Base-by-base conservation (phyloP, 2,888 invertebrate species). In the Papilio demoleus region DNA sequence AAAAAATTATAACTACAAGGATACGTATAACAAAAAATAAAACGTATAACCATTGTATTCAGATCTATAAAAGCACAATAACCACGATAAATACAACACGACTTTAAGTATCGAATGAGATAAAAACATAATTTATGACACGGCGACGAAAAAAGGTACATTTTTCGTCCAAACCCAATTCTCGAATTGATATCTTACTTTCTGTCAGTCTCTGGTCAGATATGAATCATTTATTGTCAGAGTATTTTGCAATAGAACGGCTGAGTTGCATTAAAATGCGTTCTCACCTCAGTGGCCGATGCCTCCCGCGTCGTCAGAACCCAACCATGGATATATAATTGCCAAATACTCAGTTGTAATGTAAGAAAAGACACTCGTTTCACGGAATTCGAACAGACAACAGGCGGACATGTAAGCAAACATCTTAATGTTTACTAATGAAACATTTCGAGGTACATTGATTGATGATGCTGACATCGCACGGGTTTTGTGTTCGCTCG, bases 401-500 rank as follows among this genome's bases (percentile, higher is more conserved):
- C 88, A 88, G 82, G 85, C 80, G 86, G 86, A 89, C 88, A 90
- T 90, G 90, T 90, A 92, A 90, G 91, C 89, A 92, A 92, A 92
- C 92, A 92, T 92, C 92, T 92, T 91, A 92, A 92, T 92, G 90
- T 92, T 91, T 89, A 90, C 92, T 92, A 92, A 92, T 92, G 91
- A 90, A 92, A 91, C 88, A 88, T 90, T 88, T 89, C 88, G 84
- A 86, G 83, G 83, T 88, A 89, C 89, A 89, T 87, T 92, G 92
- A 92, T 92, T 89, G 92, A 92, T 92, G 90, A 84, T 80, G 79
- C 78, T 82, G 79, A 75, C 79, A 80, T 80, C 81, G 87, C 87
- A 83, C 84, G 83, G 85, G 88, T 88, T 88, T 88, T 88, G 88
- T 90, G 88, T 85, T 80, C 82, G 77, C 77, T 82, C 77, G 81